Conservation (phyloP, 2,113 vertebrate species). For the Bostrychus sinensis region DNA sequence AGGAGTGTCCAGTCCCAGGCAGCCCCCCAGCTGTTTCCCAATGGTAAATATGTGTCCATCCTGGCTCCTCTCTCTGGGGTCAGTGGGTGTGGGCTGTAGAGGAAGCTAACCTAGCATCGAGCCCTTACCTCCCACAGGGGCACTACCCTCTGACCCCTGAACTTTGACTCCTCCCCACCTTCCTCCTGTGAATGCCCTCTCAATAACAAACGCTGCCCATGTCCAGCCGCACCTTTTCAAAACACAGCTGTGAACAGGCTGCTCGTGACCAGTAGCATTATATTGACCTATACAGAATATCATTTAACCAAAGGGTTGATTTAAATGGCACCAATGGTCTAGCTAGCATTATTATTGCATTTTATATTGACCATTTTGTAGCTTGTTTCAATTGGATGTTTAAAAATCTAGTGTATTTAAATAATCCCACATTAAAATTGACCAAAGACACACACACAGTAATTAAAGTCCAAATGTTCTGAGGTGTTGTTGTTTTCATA, state of each 20-base stretch:
- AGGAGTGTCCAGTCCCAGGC: conserved; percentile 91
- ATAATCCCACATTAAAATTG: too few relatives aligned
- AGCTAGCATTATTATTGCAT: too few relatives aligned
- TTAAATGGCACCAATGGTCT: too few relatives aligned
- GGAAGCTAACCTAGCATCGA: conserved; percentile 63
- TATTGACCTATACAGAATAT: conserved; percentile 14
- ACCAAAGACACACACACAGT: not conserved
- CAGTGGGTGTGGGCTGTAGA: conserved; percentile 67
- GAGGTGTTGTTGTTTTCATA: too few relatives aligned
- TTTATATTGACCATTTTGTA: too few relatives aligned
- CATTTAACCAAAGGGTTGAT: too few relatives aligned
- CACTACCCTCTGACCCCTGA: conserved; percentile 65
- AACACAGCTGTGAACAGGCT: conserved; percentile 66
- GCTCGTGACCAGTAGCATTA: conserved; percentile 15
- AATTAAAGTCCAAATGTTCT: too few relatives aligned
- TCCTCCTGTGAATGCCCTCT: conserved; percentile 73
- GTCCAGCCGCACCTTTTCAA: conserved; percentile 67
- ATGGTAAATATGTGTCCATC: conserved; percentile 94
- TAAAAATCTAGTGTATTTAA: too few relatives aligned
- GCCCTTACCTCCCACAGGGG: conserved; percentile 58
- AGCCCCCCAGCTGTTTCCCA: conserved; percentile 93
- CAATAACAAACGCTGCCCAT: conserved; percentile 64
- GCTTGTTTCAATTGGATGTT: too few relatives aligned
- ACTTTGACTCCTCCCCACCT: conserved; percentile 49
- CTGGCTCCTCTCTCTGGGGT: conserved; percentile 74